Conservation (phyloP, 2,113 vertebrate species). For the Rhineura floridana region DNA sequence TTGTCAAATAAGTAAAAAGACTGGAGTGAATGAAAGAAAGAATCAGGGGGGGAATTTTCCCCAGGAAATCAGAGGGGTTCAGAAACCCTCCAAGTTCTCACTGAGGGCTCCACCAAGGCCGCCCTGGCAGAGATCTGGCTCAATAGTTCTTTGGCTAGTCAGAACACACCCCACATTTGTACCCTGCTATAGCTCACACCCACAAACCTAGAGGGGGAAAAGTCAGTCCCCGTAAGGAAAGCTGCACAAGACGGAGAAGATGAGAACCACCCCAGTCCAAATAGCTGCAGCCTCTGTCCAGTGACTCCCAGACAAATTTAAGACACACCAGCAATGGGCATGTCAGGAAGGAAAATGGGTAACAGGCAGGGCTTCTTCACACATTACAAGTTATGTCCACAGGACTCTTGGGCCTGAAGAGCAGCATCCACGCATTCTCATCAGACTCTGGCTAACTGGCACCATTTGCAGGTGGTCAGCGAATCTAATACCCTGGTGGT, state of each 20-base stretch:
- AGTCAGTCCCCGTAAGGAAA: background rate
- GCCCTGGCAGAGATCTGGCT: no score
- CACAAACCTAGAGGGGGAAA: background rate
- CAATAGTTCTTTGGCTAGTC: background rate
- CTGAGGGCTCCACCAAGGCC: no score
- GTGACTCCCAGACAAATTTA: background rate
- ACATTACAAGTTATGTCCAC: background rate
- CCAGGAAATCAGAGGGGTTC: no score
- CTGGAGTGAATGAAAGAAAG: no score
- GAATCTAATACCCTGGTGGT: no score
- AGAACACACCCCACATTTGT: background rate
- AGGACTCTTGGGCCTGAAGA: background rate
- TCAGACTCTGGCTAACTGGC: background rate
- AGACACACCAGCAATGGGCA: background rate
- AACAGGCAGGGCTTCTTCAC: background rate
- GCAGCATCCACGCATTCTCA: background rate
- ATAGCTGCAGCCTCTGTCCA: background rate
- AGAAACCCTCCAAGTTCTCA: no score
- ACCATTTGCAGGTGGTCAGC: background rate
- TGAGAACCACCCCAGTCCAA: background rate
- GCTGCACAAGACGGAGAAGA: background rate
- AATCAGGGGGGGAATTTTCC: no score
- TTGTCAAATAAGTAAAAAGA: no score
- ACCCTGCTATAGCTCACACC: background rate
- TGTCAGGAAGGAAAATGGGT: background rate